Percentiles rank a stretch among this genome's conserved stretches.
Conservation (phyloP, 2,888 invertebrate genomes). For the Drosophila subsilvestris region DNA sequence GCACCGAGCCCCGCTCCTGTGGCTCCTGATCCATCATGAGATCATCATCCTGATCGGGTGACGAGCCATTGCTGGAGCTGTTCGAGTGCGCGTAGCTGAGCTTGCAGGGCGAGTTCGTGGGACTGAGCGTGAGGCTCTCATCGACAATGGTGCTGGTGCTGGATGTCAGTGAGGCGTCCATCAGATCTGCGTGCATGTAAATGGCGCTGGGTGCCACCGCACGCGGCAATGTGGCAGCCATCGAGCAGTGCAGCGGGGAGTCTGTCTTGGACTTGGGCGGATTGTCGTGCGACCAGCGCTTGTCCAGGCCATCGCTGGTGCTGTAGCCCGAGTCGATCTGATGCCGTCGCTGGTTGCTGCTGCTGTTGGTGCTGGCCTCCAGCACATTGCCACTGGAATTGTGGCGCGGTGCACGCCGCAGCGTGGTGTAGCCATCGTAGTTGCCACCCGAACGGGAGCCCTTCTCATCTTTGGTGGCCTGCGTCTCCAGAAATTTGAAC, state of each 20-base stretch:
- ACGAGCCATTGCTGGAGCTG: constrained; percentile 81
- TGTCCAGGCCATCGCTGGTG: constrained; percentile 92
- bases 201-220: constrained; percentile 65
- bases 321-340: constrained; percentile 96
- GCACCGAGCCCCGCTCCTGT: constrained; percentile 61
- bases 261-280: constrained; percentile 83
- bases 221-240: constrained; percentile 67
- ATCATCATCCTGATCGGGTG: constrained; percentile 82
- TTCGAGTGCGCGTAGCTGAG: constrained; percentile 73
- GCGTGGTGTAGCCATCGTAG: constrained; percentile 83
- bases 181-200: constrained; percentile 70
- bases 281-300: constrained; percentile 92
- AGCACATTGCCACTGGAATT: constrained; percentile 81
- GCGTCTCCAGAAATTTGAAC: constrained; percentile 96
- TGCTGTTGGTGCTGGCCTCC: constrained; percentile 61
- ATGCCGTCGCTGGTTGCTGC: constrained; percentile 84
- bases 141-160: constrained; percentile 81
- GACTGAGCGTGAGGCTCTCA: constrained; percentile 68
- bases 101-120: constrained; percentile 73
- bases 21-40: constrained; percentile 71
- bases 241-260: constrained; percentile 71
- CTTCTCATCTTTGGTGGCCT: constrained; percentile 89
- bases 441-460: constrained; percentile 82
- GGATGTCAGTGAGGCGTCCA: constrained; percentile 81
- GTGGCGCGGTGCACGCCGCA: constrained; percentile 82